phyloP scores from a whole-genome alignment of 1,140 invertebrate genomes.

The Arctopsyche grandis region DNA sequence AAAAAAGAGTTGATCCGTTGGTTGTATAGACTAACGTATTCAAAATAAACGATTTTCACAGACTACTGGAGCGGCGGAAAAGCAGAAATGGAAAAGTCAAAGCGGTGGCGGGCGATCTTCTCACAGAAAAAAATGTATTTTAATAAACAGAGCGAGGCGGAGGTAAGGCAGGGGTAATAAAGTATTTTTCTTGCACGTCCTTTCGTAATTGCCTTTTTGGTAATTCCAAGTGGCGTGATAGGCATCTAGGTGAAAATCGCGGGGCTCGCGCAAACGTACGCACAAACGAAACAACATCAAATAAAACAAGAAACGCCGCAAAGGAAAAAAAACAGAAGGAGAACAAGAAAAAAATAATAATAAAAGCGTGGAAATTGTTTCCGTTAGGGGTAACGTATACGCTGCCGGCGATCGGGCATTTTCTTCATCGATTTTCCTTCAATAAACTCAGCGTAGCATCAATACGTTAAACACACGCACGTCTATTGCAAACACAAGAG shows the following conservation, averaged over 20 bases:
- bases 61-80: no score
- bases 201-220: conserved; percentile 10
- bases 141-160: no score
- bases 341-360: conserved; percentile 1
- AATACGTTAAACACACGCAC: conserved; percentile 18
- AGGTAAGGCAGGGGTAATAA: no score
- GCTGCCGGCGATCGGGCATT: not conserved
- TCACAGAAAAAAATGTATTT: no score
- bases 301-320: not conserved
- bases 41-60: no score
- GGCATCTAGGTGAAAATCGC: not conserved
- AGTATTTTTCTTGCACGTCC: conserved; percentile 2
- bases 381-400: not conserved
- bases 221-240: not conserved
- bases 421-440: conserved; percentile 28
- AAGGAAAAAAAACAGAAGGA: not conserved
- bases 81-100: no score
- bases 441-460: conserved; percentile 19
- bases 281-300: conserved; percentile 2
- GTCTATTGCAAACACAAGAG: not conserved
- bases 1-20: no score
- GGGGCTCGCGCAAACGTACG: not conserved
- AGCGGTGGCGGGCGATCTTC: no score
- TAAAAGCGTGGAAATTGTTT: conserved; percentile 26
- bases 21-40: no score